Conservation (phyloP, 2,113 vertebrate species). For the Naja naja region DNA sequence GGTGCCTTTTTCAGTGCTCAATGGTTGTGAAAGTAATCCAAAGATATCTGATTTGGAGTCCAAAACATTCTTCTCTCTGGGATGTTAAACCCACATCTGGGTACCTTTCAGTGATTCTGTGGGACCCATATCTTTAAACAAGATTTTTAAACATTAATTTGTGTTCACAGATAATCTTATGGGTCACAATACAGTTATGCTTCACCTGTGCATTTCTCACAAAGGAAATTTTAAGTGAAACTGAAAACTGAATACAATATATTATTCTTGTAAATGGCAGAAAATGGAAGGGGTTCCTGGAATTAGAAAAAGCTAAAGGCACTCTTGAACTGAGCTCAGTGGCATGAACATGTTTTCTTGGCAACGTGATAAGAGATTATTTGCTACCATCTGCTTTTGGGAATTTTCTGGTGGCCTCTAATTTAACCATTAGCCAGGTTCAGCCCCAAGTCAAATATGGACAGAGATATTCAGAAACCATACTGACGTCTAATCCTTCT, state of each 20-base stretch:
- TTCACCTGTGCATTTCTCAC: neutral
- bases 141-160: neutral
- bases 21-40: neutral
- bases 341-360: neutral
- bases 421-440: neutral
- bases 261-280: neutral
- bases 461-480: neutral
- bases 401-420: neutral
- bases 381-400: neutral
- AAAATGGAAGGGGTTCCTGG: neutral
- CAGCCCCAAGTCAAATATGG: neutral
- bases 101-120: neutral
- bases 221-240: neutral
- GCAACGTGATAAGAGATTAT: neutral
- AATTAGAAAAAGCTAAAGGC: neutral
- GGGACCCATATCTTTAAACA: neutral
- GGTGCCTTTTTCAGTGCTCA: neutral
- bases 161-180: neutral
- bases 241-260: neutral
- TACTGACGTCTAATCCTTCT: neutral
- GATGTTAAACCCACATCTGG: neutral
- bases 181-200: neutral
- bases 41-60: neutral
- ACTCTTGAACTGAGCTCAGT: neutral
- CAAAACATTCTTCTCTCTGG: neutral